A percentile compares a stretch with the other conserved stretches of the same genome.
These are phyloP conservation scores for Tautogolabrus adspersus DNA, from an alignment of 2,113 vertebrate species.

Conservation along the genomic window DNA sequence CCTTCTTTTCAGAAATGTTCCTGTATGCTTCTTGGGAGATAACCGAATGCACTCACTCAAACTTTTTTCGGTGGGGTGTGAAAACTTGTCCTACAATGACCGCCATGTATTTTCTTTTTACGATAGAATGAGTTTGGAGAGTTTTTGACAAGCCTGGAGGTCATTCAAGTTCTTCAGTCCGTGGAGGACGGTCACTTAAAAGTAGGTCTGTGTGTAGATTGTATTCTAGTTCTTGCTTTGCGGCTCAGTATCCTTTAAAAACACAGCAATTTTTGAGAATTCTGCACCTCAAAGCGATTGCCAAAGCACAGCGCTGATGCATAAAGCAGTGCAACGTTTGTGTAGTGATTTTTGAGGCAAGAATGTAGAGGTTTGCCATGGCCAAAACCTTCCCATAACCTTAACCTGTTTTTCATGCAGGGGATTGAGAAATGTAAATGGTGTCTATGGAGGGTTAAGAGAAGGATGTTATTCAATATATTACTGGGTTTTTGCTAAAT, in stretches of 20 bases:
- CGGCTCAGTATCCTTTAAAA: conserved; percentile 6
- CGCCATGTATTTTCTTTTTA: conserved; percentile 2
- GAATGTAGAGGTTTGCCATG: not conserved
- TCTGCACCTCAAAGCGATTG: conserved; percentile 6
- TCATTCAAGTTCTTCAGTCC: conserved; percentile 10
- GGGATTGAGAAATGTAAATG: not conserved
- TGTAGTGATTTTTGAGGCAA: not conserved
- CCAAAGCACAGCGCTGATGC: conserved; percentile 1
- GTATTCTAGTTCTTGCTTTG: not conserved
- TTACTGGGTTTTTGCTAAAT: not conserved
- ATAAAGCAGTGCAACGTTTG: not conserved
- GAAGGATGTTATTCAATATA: too few species aligned
- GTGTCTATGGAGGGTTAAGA: not conserved
- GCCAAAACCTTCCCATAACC: not conserved
- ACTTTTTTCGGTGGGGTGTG: not conserved
- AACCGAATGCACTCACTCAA: conserved; percentile 15
- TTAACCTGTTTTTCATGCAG: not conserved
- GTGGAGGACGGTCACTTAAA: not conserved
- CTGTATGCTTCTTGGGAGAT: conserved; percentile 22
- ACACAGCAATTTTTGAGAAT: not conserved
- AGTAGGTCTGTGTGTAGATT: conserved; percentile 4
- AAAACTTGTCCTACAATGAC: not conserved
- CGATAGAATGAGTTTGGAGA: conserved; percentile 13
- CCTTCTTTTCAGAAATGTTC: conserved; percentile 23
- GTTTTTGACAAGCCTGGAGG: conserved; percentile 9